Base-by-base conservation (phyloP, 2,797 vertebrate genomes). In the Gastrophryne carolinensis region DNA sequence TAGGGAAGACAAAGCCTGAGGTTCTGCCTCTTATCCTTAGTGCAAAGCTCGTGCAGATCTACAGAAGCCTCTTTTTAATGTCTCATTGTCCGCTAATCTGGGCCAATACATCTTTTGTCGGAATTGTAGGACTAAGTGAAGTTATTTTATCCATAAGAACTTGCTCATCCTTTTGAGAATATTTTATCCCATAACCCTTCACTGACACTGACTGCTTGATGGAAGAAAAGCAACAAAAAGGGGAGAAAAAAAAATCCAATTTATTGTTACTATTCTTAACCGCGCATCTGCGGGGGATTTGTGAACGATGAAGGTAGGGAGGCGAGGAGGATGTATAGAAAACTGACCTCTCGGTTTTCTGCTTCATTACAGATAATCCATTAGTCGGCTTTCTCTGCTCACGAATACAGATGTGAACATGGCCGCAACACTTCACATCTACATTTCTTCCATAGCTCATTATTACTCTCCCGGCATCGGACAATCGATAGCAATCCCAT, bases 331-430 rank as follows among this genome's bases (percentile, higher is more conserved):
- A 68, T 68, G 64, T 53, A 69, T 69, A 62, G 65, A 62, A 44
- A 32, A 49, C 65, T 62, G 65, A 70, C 74, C 74, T 54, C 74
- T 70, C 56, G 17, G 29, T 49, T 76, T 63, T 70, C 73, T 52
- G 73, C 73, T 75, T 75, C 73, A 75, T 75, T 75, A 75, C 64
- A 75, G 44, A 75, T 75, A 75, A 75, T 68, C 73, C 73, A 75
- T 75, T 75, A 75, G 73, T 50, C 6, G 37, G 30, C 44, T 53
- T 62, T 47, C 37, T 30, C 56, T 32, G 56, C 64, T 24, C 17
- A 17, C 24, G 65, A 69, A 69, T 75, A 69, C 56, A 74, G 62
- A 74, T 67, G 61, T 65, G 61, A 65, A 52, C 50, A 17, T 12
- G 58, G 54, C 50, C 23, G 71, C 58, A 29, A 37, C 11, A 27